Percentiles rank a stretch among this genome's conserved stretches.
phyloP scores from a whole-genome alignment of 2,113 vertebrate species.

The Phocoena phocoena region DNA sequence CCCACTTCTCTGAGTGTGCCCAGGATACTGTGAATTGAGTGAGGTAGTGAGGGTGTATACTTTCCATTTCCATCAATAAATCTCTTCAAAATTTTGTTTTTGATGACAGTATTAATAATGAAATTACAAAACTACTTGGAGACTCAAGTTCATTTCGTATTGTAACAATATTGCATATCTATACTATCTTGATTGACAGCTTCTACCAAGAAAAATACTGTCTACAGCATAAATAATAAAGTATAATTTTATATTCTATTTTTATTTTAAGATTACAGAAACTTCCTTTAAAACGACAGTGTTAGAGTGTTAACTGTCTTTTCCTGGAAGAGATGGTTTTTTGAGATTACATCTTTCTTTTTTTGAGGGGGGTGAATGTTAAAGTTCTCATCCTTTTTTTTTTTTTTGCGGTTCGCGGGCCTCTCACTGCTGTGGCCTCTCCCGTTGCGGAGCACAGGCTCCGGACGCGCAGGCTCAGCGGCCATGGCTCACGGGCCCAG shows the following conservation, averaged over 20 bases:
- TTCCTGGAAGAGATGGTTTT: neutral
- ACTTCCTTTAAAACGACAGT: neutral
- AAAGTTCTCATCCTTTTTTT: neutral
- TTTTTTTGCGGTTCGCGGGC: accelerated
- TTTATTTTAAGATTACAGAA: neutral
- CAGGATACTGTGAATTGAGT: neutral
- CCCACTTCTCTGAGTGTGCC: neutral
- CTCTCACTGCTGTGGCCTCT: no score
- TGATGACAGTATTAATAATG: neutral
- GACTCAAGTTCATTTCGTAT: neutral
- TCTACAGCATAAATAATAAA: neutral
- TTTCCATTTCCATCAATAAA: neutral
- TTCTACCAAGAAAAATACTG: neutral
- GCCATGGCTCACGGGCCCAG: no score
- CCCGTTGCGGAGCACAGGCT: no score
- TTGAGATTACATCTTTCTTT: neutral
- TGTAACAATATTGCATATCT: no score
- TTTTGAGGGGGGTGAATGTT: neutral
- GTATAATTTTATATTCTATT: neutral
- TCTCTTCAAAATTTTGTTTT: neutral
- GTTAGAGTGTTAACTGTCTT: neutral
- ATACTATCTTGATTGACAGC: neutral
- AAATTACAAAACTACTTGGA: neutral
- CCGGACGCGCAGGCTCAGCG: no score
- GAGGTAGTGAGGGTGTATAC: neutral